Conservation (phyloP, 2,797 vertebrate genomes). For the Ptychobarbus kaznakovi region DNA sequence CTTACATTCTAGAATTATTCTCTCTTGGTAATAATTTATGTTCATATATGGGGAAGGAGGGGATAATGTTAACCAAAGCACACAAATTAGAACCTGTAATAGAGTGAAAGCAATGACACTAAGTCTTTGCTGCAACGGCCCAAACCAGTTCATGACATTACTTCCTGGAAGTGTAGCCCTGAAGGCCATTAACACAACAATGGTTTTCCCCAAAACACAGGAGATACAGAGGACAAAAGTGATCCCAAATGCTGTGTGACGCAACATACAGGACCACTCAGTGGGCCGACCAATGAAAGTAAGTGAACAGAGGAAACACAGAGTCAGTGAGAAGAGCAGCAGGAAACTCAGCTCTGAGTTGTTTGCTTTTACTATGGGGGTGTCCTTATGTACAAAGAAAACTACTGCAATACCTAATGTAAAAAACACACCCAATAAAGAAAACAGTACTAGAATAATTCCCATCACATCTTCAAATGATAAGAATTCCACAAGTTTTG, state of each 20-base stretch:
- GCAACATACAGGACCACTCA: constrained; percentile 79
- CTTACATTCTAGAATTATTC: constrained; percentile 73
- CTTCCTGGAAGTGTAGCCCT: constrained; percentile 75
- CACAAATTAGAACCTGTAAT: constrained; percentile 75
- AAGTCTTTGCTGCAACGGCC: constrained; percentile 74
- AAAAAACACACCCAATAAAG: constrained; percentile 72
- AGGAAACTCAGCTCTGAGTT: constrained; percentile 80
- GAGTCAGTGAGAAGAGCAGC: constrained; percentile 76
- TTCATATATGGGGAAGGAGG: constrained; percentile 74
- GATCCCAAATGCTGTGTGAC: constrained; percentile 78
- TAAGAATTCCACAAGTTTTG: constrained; percentile 74
- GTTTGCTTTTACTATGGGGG: constrained; percentile 76
- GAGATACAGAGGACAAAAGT: constrained; percentile 79
- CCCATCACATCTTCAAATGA: constrained; percentile 74
- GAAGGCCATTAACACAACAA: constrained; percentile 79
- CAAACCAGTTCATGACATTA: constrained; percentile 80
- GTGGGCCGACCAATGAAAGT: constrained; percentile 78
- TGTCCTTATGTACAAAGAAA: constrained; percentile 74
- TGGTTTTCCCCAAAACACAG: constrained; percentile 78
- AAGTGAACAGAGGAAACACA: constrained; percentile 79
- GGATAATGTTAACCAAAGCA: constrained; percentile 71
- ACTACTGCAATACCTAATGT: constrained; percentile 66
- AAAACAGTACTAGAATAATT: constrained; percentile 67
- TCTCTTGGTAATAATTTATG: constrained; percentile 67
- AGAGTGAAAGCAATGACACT: constrained; percentile 71